Conservation (phyloP, 2,888 invertebrate species). For the Sisyra nigra region DNA sequence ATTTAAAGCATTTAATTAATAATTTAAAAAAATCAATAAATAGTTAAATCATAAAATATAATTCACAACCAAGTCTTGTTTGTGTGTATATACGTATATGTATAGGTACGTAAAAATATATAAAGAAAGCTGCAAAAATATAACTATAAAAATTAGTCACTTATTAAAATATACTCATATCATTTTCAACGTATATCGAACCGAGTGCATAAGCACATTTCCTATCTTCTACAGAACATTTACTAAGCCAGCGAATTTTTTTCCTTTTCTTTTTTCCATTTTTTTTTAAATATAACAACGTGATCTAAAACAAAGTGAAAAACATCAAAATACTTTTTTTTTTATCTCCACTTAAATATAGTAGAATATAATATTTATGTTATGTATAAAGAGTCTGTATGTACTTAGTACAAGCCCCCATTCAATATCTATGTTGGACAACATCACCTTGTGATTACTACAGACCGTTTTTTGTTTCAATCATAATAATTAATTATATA, state of each 20-base stretch:
- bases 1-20: too few relatives aligned
- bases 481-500: not conserved
- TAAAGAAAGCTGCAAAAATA: too few relatives aligned
- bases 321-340: slow-evolving; percentile 5
- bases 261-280: too few relatives aligned
- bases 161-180: too few relatives aligned
- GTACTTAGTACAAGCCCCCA: slow-evolving; percentile 4
- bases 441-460: slow-evolving; percentile 6
- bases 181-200: too few relatives aligned
- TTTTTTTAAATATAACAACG: slow-evolving; percentile 6
- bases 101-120: too few relatives aligned
- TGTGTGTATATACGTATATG: too few relatives aligned
- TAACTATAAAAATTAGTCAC: too few relatives aligned
- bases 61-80: too few relatives aligned
- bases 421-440: not conserved
- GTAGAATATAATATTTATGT: too few relatives aligned
- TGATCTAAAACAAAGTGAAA: slow-evolving; percentile 10
- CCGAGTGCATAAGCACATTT: not conserved
- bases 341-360: not conserved
- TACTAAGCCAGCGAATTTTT: slow-evolving; percentile 6
- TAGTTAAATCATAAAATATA: too few relatives aligned
- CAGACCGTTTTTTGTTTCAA: not conserved
- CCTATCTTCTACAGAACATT: slow-evolving; percentile 1
- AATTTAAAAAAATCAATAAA: too few relatives aligned
- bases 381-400: not conserved